phyloP scores from a whole-genome alignment of 2,797 vertebrate species.

The Threskiornis aethiopicus region DNA sequence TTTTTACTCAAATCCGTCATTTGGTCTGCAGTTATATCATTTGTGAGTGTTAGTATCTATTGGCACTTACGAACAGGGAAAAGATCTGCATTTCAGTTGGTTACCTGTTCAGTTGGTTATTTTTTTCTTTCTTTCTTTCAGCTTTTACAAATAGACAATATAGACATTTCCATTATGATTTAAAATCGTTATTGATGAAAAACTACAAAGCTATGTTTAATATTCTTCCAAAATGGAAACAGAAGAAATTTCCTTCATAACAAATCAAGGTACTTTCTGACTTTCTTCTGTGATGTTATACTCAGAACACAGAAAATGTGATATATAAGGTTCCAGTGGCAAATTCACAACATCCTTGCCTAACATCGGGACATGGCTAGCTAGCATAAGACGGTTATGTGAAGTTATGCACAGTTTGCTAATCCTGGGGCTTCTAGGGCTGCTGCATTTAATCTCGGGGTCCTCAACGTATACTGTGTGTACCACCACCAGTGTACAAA shows the following conservation, averaged over 20 bases:
- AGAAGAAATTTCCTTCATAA: background rate
- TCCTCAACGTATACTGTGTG: accelerated
- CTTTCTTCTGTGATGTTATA: accelerated
- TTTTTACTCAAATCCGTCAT: background rate
- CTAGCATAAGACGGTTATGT: accelerated
- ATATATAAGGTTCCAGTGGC: background rate
- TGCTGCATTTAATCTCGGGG: background rate
- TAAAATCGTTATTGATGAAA: background rate
- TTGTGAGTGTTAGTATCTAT: background rate
- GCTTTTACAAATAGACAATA: background rate
- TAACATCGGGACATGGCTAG: background rate
- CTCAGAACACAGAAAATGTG: accelerated
- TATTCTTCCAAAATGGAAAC: background rate
- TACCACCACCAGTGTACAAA: background rate
- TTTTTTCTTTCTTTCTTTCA: background rate
- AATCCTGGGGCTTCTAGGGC: background rate
- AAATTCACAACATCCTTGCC: background rate
- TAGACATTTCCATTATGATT: accelerated
- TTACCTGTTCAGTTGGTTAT: background rate
- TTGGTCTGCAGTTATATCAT: background rate
- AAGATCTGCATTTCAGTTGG: background rate
- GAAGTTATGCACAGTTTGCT: background rate
- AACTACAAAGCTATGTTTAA: background rate
- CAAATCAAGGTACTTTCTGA: background rate
- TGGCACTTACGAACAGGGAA: background rate